Base-by-base conservation (phyloP, 2,113 vertebrate species). In the Abramis brama region DNA sequence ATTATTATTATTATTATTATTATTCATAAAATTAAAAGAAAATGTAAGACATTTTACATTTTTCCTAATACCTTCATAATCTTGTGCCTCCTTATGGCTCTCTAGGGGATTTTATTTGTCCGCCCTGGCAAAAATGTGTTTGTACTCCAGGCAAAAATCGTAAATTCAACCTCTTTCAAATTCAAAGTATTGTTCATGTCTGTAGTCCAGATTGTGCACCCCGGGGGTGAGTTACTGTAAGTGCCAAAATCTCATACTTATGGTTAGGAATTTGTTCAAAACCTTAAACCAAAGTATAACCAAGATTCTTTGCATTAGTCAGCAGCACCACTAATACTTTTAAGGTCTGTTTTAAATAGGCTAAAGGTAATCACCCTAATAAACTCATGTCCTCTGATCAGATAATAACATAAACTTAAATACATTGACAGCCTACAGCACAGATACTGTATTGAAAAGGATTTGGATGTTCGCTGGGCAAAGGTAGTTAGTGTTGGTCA, bases 401-500 rank as follows among this genome's bases (percentile, higher is more conserved):
- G 79, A 81, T 81, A 47, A 81, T 47, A 81, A 47, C 59, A 21
- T 47, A 21, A 39, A 47, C 59, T 66, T 81, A 66, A 66, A 81
- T 64, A 66, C 79, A 66, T 19, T 27, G n/a, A 64, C 79, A 81
- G 59, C 59, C 59, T 64, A 64, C 36, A 59, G 39, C 59, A 30
- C 8, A 55, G 50, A 75, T 45, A 59, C 71, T 45, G 60, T 47
- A 78, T 74, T 81, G 80, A 50, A 73, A 77, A 62, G 62, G 81
- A 55, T 55, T 71, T 78, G 33, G 66, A 45, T 55, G 66, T 82
- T 52, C 19, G 27, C 62, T 84, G 82, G 57, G 52, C 68, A 39
- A 39, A 55, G 50, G 52, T 75, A 52, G 13, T 52, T 66, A 47
- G 62, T 83, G 83, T 89, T 89, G 83, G 86, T 84, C 36, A n/a